Evolutionary conservation across 1,140 invertebrate species (phyloP), one percentile per base, ranked within the genome.

Genomic region (Lithobius niger): DNA sequence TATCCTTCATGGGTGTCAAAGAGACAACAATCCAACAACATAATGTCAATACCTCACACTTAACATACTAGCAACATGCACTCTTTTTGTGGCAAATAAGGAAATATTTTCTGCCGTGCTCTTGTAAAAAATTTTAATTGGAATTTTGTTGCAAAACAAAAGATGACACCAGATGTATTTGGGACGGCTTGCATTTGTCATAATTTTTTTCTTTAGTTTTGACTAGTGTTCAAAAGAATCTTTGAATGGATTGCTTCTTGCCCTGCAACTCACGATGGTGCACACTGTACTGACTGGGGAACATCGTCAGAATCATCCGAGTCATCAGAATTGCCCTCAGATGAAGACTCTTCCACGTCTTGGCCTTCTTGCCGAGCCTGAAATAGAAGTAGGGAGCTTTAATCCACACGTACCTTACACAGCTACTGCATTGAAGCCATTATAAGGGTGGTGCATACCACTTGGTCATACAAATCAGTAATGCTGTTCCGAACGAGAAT

Each of bases 281-380:
- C 59, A 61, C 66, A 68, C 54, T 65, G 67, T 31, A 63, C 59
- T 40, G 61, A 55, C 26, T 59, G 61, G 6, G 57, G 54, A n/a
- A 26, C 49, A 27, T 62, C 65, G 27, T 67, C 64, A 10, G 56
- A 57, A 27, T 66, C 66, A 25, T 61, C 62, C 18, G 59, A 61
- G 10, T 61, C 56, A 13, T 64, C 61, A 42, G 57, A 59, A 21
- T 62, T 58, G 45, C 59, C 63, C 3, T 59, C 61, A 6, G 64
- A 67, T n/a, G n/a, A n/a, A 6, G 61, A 57, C 27, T 62, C 60
- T 31, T 60, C 61, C n/a, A 54, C 60, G 53, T 62, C 60, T 53
- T 60, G 54, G 43, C 60, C 48, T 48, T 58, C 54, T 54, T 62
- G 53, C 43, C 36, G 31, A 49, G 42, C n/a, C 25, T 45, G 40